Conservation (phyloP, 1,140 invertebrate genomes). For the Rhyacophila brunnea region DNA sequence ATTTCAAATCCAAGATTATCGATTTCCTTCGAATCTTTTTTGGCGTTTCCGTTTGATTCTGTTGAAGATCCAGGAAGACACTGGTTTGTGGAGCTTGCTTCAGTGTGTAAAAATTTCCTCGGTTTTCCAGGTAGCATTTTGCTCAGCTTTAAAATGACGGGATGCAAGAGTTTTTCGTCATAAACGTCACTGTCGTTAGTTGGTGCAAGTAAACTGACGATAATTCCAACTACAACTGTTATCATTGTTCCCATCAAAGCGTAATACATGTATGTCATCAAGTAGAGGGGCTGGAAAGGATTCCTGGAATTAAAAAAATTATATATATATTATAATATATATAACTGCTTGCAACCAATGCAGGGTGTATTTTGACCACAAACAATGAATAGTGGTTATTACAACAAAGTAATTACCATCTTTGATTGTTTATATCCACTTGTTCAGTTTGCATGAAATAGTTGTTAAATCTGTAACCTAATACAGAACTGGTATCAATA, state of each 20-base stretch:
- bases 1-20: slow-evolving; percentile 20
- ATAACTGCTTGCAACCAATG: no score
- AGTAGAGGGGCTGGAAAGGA: slow-evolving; percentile 59
- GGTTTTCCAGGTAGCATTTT: slow-evolving; percentile 55
- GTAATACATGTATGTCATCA: slow-evolving; percentile 76
- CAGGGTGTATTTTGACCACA: no score
- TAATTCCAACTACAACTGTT: slow-evolving; percentile 62
- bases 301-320: slow-evolving; percentile 48
- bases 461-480: no score
- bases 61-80: not conserved
- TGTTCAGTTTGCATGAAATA: no score
- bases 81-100: not conserved
- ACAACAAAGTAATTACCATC: no score
- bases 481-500: no score
- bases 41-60: not conserved
- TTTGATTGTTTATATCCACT: no score
- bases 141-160: slow-evolving; percentile 60
- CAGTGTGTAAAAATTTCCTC: slow-evolving; percentile 32
- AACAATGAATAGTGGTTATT: no score
- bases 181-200: slow-evolving; percentile 61
- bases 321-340: not conserved
- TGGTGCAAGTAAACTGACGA: slow-evolving; percentile 64
- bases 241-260: slow-evolving; percentile 66
- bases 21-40: slow-evolving; percentile 15
- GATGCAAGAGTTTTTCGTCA: slow-evolving; percentile 67